Percentiles rank a stretch among this genome's conserved stretches.
Conservation (phyloP, 2,797 vertebrate species). For the Garrulus glandarius region DNA sequence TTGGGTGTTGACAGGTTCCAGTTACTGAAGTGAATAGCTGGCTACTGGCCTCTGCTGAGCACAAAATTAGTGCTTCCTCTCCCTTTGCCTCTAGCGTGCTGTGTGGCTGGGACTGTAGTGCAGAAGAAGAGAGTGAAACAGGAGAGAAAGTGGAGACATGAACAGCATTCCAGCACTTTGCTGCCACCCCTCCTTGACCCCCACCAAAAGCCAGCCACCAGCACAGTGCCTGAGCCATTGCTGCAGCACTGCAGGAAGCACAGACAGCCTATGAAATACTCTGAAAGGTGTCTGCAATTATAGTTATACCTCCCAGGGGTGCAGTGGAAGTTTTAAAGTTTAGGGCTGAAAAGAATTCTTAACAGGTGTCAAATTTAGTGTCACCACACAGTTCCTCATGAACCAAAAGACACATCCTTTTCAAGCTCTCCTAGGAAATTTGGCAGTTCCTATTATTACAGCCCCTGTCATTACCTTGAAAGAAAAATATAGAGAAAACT, state of each 20-base stretch:
- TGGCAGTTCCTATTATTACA: slow-evolving; percentile 29
- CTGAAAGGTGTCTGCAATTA: not conserved
- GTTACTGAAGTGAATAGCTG: not conserved
- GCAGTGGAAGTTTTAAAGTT: slow-evolving; percentile 7
- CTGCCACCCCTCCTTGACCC: not conserved
- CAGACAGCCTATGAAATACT: not conserved
- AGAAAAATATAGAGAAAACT: not conserved
- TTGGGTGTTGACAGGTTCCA: not conserved
- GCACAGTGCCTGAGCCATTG: not conserved
- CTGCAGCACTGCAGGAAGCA: not conserved
- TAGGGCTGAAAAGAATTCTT: not conserved
- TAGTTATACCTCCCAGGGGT: not conserved
- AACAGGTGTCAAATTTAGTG: not conserved
- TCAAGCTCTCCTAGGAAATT: slow-evolving; percentile 12
- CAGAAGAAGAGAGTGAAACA: not conserved
- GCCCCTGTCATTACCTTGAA: not conserved
- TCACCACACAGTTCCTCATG: not conserved
- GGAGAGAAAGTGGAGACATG: not conserved
- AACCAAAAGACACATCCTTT: not conserved
- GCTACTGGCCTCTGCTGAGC: not conserved
- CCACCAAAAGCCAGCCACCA: not conserved
- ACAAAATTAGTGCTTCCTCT: not conserved
- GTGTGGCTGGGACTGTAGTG: not conserved
- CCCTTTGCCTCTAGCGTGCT: not conserved
- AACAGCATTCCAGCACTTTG: not conserved